These are phyloP conservation scores for Petrocephalus microphthalmus DNA, from an alignment of 2,113 vertebrate species.

Conservation along the genomic window DNA sequence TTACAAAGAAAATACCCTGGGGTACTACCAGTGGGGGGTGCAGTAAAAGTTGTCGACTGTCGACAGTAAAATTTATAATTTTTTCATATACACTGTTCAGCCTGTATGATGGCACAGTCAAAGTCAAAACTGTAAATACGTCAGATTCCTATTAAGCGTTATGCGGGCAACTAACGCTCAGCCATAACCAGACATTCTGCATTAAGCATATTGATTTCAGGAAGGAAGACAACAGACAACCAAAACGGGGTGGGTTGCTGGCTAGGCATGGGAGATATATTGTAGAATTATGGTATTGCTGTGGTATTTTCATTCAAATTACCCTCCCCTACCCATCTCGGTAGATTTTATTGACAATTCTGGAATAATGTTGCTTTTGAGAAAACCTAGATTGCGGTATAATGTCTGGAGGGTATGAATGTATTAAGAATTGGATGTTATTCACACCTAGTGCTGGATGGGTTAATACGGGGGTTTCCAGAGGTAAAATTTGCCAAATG, in stretches of 20 bases:
- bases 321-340: neutral
- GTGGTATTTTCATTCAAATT: neutral
- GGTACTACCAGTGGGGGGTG: neutral
- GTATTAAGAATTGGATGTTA: too few relatives aligned
- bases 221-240: neutral
- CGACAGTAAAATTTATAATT: neutral
- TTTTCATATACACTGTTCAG: neutral
- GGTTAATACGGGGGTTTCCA: too few relatives aligned
- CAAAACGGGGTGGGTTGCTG: neutral
- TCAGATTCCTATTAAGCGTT: neutral
- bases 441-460: too few relatives aligned
- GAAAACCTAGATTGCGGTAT: neutral
- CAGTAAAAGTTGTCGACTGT: neutral
- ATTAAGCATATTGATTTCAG: neutral
- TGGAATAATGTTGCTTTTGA: neutral
- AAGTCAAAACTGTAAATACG: too few relatives aligned
- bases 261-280: neutral
- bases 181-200: neutral
- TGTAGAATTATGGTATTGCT: neutral
- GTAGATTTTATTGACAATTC: neutral
- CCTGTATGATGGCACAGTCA: neutral
- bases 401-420: neutral
- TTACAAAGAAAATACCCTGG: neutral
- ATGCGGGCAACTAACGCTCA: neutral
- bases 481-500: too few relatives aligned